phyloP scores from a whole-genome alignment of 2,113 vertebrate species.

The human region GRCh38 chr6:154825501-154826000 shows the following conservation, averaged over 20 bases:
- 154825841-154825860: neutral
- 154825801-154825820: neutral
- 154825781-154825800: too few species aligned
- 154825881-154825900: conserved; percentile 4
- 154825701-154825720: neutral
- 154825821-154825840: neutral
- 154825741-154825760: too few species aligned
- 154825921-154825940: neutral
- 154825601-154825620: too few species aligned
- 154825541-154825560: too few species aligned
- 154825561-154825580: too few species aligned
- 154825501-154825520: too few species aligned
- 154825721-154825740: neutral
- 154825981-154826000: neutral
- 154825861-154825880: neutral
- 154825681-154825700: neutral
- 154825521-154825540: too few species aligned
- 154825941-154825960: neutral
- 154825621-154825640: too few species aligned
- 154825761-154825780: too few species aligned
- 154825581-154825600: too few species aligned
- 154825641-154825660: too few species aligned
- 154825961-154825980: neutral
- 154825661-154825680: neutral
- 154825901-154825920: neutral